Conservation (phyloP, 2,888 invertebrate genomes). For the Noctua comes region DNA sequence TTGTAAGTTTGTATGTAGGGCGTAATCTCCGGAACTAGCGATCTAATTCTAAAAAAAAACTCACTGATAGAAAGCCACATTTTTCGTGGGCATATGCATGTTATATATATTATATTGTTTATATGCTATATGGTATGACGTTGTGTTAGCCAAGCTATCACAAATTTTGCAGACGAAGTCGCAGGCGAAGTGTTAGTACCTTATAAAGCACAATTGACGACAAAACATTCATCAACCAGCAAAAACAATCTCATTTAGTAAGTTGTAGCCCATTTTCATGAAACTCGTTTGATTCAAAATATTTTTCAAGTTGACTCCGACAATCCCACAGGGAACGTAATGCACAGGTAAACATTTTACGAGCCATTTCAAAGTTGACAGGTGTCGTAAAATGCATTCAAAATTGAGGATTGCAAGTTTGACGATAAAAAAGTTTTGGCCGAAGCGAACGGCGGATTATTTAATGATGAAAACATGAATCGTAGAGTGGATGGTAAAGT, state of each 20-base stretch:
- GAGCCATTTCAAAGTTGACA: slow-evolving; percentile 60
- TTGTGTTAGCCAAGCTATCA: too few species aligned
- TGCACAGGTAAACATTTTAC: slow-evolving; percentile 60
- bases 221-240: slow-evolving; percentile 14
- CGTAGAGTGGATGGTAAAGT: slow-evolving; percentile 39
- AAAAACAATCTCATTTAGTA: slow-evolving; percentile 21
- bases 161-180: too few species aligned
- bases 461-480: slow-evolving; percentile 56
- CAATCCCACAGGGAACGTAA: slow-evolving; percentile 39
- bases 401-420: slow-evolving; percentile 64
- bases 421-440: slow-evolving; percentile 59
- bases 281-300: slow-evolving; percentile 29
- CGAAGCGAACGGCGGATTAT: slow-evolving; percentile 49
- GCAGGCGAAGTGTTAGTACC: too few species aligned
- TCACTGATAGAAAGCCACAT: too few species aligned
- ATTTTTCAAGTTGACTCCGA: slow-evolving; percentile 27
- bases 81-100: too few species aligned
- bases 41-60: too few species aligned
- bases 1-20: too few species aligned
- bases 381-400: slow-evolving; percentile 65
- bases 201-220: background rate
- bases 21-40: too few species aligned
- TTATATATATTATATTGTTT: too few species aligned
- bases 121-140: too few species aligned
- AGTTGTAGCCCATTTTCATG: slow-evolving; percentile 38